A percentile compares a stretch with the other conserved stretches of the same genome.
These are phyloP conservation scores for Formica exsecta DNA, from an alignment of 1,140 invertebrate genomes.

Conservation along the genomic window DNA sequence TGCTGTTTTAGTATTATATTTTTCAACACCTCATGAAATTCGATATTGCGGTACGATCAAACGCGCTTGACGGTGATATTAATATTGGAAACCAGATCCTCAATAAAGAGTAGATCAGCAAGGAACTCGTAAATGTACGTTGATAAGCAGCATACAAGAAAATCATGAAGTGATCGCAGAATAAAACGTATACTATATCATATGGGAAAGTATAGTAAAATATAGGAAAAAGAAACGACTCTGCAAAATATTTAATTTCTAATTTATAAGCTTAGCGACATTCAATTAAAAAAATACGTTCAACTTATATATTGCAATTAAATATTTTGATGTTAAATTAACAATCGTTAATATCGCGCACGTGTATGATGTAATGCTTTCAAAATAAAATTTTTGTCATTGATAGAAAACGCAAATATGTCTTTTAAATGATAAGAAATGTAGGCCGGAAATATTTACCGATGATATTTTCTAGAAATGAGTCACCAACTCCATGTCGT, in stretches of 20 bases:
- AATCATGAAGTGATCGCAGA: constrained; percentile 10
- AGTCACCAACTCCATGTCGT: neutral
- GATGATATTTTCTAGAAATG: constrained; percentile 29
- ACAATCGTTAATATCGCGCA: neutral
- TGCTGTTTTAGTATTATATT: constrained; percentile 15
- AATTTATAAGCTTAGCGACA: neutral
- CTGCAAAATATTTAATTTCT: neutral
- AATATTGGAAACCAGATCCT: constrained; percentile 66
- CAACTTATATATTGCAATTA: neutral
- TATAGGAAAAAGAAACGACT: neutral
- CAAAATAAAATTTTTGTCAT: constrained; percentile 24
- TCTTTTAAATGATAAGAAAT: constrained; percentile 4
- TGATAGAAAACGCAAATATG: neutral
- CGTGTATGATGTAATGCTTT: neutral
- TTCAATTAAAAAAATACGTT: neutral
- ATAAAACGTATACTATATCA: constrained; percentile 15
- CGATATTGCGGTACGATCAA: constrained; percentile 63
- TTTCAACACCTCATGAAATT: constrained; percentile 41
- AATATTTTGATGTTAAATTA: constrained; percentile 3
- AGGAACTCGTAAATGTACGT: constrained; percentile 68
- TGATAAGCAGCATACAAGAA: constrained; percentile 54
- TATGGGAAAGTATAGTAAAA: constrained; percentile 1
- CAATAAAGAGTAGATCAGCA: constrained; percentile 52
- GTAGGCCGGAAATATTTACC: neutral
- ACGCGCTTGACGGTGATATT: constrained; percentile 58